Evolutionary conservation across 2,113 vertebrate species (phyloP).

Genomic region (Ranitomeya imitator): DNA sequence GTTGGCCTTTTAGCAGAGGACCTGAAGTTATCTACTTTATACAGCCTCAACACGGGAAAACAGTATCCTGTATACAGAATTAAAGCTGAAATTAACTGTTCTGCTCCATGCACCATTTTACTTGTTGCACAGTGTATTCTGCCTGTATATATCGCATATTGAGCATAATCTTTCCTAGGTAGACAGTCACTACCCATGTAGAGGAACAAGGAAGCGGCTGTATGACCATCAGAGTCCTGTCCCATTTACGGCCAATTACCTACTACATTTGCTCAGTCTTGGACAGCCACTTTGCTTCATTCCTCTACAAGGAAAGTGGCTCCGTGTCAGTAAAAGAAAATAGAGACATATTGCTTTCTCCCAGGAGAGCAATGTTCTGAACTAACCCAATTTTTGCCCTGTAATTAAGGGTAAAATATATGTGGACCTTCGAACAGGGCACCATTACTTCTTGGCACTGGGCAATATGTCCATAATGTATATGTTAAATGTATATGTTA

Average conservation of each 20-base stretch:
- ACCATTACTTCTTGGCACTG: neutral
- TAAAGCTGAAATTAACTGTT: neutral
- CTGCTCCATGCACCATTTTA: neutral
- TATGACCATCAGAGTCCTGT: neutral
- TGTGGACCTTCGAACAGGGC: neutral
- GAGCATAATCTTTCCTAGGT: neutral
- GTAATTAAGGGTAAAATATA: neutral
- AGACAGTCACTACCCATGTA: neutral
- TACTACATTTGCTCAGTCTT: neutral
- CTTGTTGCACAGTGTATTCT: neutral
- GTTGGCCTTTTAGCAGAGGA: too few species aligned
- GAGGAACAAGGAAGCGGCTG: neutral
- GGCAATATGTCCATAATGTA: neutral
- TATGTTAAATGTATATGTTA: too few species aligned
- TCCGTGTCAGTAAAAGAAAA: too few species aligned
- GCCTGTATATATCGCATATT: neutral
- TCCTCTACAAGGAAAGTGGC: too few species aligned
- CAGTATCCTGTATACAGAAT: too few species aligned
- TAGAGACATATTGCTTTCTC: neutral
- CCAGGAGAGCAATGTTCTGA: neutral
- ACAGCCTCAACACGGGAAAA: too few species aligned
- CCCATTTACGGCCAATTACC: too few species aligned
- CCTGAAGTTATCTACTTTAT: too few species aligned
- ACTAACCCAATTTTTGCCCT: neutral
- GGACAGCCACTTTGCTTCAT: neutral